phyloP scores from a whole-genome alignment of 1,140 invertebrate species.

The Drosophila novamexicana region DNA sequence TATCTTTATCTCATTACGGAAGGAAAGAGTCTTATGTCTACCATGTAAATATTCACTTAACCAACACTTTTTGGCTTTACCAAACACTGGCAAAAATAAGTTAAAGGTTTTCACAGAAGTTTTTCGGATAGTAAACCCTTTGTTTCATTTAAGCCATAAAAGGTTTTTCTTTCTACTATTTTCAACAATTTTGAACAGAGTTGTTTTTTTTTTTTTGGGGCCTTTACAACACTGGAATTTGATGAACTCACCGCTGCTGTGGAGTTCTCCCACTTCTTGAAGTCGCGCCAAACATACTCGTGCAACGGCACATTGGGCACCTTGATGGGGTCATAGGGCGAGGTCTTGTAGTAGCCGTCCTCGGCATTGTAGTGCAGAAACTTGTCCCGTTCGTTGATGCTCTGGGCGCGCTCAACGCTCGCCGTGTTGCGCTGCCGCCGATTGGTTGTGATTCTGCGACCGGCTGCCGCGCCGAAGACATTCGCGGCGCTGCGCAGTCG shows the following conservation, averaged over 20 bases:
- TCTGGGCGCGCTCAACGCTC: slow-evolving; percentile 56
- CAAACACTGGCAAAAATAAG: too few species aligned
- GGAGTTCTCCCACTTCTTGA: slow-evolving; percentile 87
- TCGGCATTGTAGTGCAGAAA: slow-evolving; percentile 66
- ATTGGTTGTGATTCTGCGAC: slow-evolving; percentile 59
- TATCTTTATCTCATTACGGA: too few species aligned
- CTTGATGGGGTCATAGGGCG: slow-evolving; percentile 85
- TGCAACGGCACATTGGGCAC: slow-evolving; percentile 86
- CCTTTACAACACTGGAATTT: background rate
- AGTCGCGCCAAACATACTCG: slow-evolving; percentile 88
- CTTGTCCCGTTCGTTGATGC: slow-evolving; percentile 70
- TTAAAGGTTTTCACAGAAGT: too few species aligned
- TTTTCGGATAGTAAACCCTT: too few species aligned
- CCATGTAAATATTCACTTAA: too few species aligned
- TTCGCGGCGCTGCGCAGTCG: slow-evolving; percentile 58
- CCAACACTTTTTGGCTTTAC: too few species aligned
- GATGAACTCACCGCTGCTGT: slow-evolving; percentile 86
- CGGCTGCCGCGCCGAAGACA: slow-evolving; percentile 20
- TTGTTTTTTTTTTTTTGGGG: background rate
- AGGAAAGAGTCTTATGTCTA: too few species aligned
- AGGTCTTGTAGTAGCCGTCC: slow-evolving; percentile 78
- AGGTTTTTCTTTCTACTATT: too few species aligned
- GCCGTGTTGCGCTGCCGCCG: slow-evolving; percentile 62
- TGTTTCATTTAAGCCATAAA: too few species aligned
- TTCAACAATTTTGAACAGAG: background rate